phyloP scores from a whole-genome alignment of 2,113 vertebrate genomes.

The Xiphophorus hellerii region DNA sequence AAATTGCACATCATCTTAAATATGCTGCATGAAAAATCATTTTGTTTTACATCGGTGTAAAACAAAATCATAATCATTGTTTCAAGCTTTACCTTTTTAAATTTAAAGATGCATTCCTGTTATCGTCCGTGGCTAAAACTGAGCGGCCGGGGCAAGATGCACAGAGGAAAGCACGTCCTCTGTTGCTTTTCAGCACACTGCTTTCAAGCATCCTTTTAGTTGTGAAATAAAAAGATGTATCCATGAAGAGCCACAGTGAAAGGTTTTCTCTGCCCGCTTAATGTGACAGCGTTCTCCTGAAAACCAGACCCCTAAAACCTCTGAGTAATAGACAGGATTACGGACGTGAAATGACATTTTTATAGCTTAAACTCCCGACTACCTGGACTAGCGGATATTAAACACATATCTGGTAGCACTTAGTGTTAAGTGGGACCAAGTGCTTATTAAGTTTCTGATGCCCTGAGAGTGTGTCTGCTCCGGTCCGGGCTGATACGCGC shows the following conservation, averaged over 20 bases:
- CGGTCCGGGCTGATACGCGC: slow-evolving; percentile 69
- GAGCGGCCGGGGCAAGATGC: no score
- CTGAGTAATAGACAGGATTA: slow-evolving; percentile 82
- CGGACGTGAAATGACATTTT: slow-evolving; percentile 78
- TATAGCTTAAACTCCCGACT: slow-evolving; percentile 74
- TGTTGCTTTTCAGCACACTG: neutral
- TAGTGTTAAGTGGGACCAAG: slow-evolving; percentile 79
- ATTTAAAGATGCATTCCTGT: no score
- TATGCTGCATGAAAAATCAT: no score
- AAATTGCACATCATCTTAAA: no score
- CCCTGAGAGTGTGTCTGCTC: slow-evolving; percentile 74
- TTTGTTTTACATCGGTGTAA: no score
- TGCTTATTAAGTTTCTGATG: slow-evolving; percentile 78
- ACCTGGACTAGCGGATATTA: slow-evolving; percentile 79
- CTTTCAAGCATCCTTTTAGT: neutral
- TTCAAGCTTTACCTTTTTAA: no score
- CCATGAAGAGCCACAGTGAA: slow-evolving; percentile 27
- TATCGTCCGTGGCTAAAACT: no score
- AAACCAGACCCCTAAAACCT: slow-evolving; percentile 72
- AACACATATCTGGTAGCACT: slow-evolving; percentile 78
- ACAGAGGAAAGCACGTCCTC: neutral
- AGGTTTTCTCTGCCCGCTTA: slow-evolving; percentile 54
- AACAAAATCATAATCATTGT: no score
- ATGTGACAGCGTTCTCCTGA: slow-evolving; percentile 63
- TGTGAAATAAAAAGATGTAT: slow-evolving; percentile 11